A percentile compares a stretch with the other conserved stretches of the same genome.
These are phyloP conservation scores for Reinhardtius hippoglossoides DNA, from an alignment of 2,113 vertebrate genomes.

Conservation along the genomic window DNA sequence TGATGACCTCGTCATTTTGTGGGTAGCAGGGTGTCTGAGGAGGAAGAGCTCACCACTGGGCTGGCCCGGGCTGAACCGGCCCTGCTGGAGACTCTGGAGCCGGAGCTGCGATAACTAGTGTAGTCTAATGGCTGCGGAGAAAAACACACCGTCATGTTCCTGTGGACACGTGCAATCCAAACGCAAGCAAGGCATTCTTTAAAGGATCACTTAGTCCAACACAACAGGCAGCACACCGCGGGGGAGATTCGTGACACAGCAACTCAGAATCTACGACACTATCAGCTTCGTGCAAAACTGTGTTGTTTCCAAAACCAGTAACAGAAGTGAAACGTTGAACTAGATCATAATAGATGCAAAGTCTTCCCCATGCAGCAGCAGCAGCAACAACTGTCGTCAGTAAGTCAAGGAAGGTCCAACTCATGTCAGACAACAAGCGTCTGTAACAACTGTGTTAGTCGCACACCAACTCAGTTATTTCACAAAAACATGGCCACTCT, in stretches of 20 bases:
- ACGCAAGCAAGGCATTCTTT: not conserved
- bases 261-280: not conserved
- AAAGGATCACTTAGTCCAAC: not conserved
- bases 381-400: not conserved
- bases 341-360: not conserved
- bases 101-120: constrained; percentile 86
- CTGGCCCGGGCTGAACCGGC: constrained; percentile 93
- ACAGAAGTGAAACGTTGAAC: not conserved
- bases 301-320: not conserved
- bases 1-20: not conserved
- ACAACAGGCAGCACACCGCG: not conserved
- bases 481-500: constrained; percentile 2
- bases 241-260: not conserved
- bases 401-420: not conserved
- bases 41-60: constrained; percentile 91
- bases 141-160: constrained; percentile 12
- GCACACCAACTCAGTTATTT: not conserved
- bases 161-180: not conserved
- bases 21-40: not conserved
- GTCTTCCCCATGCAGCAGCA: not conserved
- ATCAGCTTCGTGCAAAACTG: not conserved
- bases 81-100: constrained; percentile 92
- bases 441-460: not conserved
- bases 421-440: not conserved
- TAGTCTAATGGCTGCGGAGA: constrained; percentile 88